Percentiles rank a stretch among this genome's conserved stretches.
Conservation (phyloP, 2,113 vertebrate genomes). For the Chaetorhynchus papuensis region DNA sequence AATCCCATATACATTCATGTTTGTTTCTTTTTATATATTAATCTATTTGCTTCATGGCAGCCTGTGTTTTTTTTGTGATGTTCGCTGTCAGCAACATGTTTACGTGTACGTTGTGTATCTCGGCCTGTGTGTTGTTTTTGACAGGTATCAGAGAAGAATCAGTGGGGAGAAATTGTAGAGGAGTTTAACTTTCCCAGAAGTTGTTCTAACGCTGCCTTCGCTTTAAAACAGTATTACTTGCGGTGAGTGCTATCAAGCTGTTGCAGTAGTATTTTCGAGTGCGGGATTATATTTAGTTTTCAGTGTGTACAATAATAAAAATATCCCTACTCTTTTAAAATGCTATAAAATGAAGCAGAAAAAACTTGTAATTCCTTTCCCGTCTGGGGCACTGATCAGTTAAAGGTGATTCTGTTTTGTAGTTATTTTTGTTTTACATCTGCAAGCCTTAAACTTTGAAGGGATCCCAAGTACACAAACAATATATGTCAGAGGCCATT, state of each 20-base stretch:
- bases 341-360: not conserved
- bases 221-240: conserved; percentile 99
- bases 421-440: conserved; percentile 52
- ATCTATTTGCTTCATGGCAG: conserved; percentile 58
- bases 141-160: conserved; percentile 98
- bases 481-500: conserved; percentile 60
- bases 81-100: conserved; percentile 37
- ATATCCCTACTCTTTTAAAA: conserved; percentile 10
- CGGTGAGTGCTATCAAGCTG: conserved; percentile 85
- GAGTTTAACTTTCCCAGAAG: conserved; percentile 98
- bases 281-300: conserved; percentile 23
- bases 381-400: not conserved
- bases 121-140: conserved; percentile 71
- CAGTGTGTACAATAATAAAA: not conserved
- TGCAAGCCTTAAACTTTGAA: conserved; percentile 46
- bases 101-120: conserved; percentile 63
- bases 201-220: conserved; percentile 98
- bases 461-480: conserved; percentile 48
- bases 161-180: conserved; percentile 95
- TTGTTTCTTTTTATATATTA: conserved; percentile 21
- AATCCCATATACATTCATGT: not conserved
- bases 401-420: conserved; percentile 8
- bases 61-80: conserved; percentile 26
- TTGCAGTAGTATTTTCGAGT: conserved; percentile 58
- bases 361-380: not conserved